Base-by-base conservation (phyloP, 2,797 vertebrate genomes). In the Notamacropus eugenii region DNA sequence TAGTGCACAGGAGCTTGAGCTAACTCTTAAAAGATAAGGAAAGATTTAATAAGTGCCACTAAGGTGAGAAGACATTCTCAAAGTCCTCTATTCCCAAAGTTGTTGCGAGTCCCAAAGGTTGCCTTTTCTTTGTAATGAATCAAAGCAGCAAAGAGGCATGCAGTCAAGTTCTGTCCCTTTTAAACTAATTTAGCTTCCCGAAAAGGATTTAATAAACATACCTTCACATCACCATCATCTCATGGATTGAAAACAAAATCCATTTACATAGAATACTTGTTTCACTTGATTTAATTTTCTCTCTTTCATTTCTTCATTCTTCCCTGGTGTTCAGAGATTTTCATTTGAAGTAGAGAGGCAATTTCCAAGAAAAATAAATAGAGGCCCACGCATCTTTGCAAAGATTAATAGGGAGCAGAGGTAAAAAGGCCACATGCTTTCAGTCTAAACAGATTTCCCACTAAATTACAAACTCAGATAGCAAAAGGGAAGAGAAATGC, bases 281-380 rank as follows among this genome's bases (percentile, higher is more conserved):
- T 98, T 95, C 31, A 4, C 3, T 93, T 97, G 96, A 95, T 95
- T 98, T 97, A 96, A 52, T 95, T 97, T 94, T 91, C 94, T 29
- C 0, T 82, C 58, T 92, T 90, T 97, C 0, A 40, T 92, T 96
- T 91, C 92, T 97, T 52, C 12, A 54, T 54, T 46, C 28, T 54
- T 94, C 2, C 58, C 55, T 87, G 31, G 3, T 91, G 46, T 54
- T 55, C 56, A 96, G 92, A 58, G 2, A 31, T 31, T 92, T 55
- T 59, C 96, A 59, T 95, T 96, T 96, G 92, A 97, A 96, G 54
- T 46, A 96, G 56, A 92, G 58, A 95, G 27, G 55, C 59, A 94
- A 93, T 98, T 96, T 96, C 24, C 95, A 29, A 90, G 91, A 97
- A 96, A 28, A 95, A 96, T 54, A 27, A 56, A 92, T 91, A 55